A percentile compares a stretch with the other conserved stretches of the same genome.
These are phyloP conservation scores for Ochlodes sylvanus DNA, from an alignment of 2,888 invertebrate species.

Conservation along the genomic window DNA sequence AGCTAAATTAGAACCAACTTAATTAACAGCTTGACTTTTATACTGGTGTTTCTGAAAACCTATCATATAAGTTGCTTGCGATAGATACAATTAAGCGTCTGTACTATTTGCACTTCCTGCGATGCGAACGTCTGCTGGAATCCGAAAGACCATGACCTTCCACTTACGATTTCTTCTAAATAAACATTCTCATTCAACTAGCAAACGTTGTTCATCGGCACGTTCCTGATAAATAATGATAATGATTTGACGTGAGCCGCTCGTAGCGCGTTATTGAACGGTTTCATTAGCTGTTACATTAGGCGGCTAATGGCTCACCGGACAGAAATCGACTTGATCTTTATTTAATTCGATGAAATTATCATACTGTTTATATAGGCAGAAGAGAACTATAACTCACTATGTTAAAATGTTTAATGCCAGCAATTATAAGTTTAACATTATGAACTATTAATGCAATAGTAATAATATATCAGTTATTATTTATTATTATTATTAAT, in stretches of 20 bases:
- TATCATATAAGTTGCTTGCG: too few relatives aligned
- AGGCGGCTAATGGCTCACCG: constrained; percentile 1
- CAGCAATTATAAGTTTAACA: too few relatives aligned
- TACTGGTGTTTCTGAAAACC: too few relatives aligned
- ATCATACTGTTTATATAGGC: neutral
- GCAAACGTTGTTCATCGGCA: constrained; percentile 15
- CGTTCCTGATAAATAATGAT: constrained; percentile 27
- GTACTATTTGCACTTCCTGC: neutral
- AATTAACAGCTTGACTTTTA: too few relatives aligned
- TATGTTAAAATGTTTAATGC: too few relatives aligned
- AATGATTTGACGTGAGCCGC: constrained; percentile 18
- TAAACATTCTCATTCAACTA: constrained; percentile 27
- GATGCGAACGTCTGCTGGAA: constrained; percentile 1
- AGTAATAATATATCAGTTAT: too few relatives aligned
- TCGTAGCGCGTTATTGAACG: constrained; percentile 17
- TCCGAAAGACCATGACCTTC: constrained; percentile 25
- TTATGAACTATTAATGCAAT: too few relatives aligned
- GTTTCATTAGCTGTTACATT: constrained; percentile 26
- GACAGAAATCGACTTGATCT: neutral
- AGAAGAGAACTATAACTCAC: too few relatives aligned
- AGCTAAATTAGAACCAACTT: too few relatives aligned
- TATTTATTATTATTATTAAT: too few relatives aligned
- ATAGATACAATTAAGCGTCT: neutral
- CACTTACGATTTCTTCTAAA: constrained; percentile 25
- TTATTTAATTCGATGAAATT: neutral